Evolutionary conservation across 2,888 invertebrate species (phyloP).

Genomic region (Pseudanteris insignis): DNA sequence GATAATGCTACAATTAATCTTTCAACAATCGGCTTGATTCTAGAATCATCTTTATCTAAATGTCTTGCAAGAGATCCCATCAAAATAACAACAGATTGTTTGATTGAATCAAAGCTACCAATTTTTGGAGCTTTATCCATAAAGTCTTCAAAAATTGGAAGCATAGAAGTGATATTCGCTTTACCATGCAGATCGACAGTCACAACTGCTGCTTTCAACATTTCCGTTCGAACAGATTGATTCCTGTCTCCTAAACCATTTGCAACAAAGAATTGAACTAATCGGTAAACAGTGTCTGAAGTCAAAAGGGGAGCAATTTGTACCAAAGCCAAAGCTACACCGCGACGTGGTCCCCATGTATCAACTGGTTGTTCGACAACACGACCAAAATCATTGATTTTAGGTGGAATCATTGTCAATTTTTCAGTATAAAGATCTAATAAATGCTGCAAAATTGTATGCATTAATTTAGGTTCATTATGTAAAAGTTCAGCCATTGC

Average conservation of each 20-base stretch:
- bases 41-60: conserved; percentile 87
- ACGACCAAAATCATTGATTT: conserved; percentile 91
- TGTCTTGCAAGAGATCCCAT: conserved; percentile 98
- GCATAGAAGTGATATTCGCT: conserved; percentile 73
- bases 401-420: conserved; percentile 82
- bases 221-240: conserved; percentile 83
- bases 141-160: conserved; percentile 93
- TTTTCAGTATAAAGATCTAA: conserved; percentile 80
- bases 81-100: conserved; percentile 95
- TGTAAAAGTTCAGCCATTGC: conserved; percentile 78
- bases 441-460: conserved; percentile 72
- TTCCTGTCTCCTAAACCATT: conserved; percentile 87
- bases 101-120: conserved; percentile 88
- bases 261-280: conserved; percentile 86
- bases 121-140: conserved; percentile 92
- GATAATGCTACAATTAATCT: conserved; percentile 89
- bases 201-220: conserved; percentile 93
- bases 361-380: conserved; percentile 86
- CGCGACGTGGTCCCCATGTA: conserved; percentile 89
- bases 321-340: conserved; percentile 84
- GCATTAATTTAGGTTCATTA: conserved; percentile 69
- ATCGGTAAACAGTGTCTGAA: conserved; percentile 74
- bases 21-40: conserved; percentile 93
- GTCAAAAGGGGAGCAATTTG: conserved; percentile 81
- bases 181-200: conserved; percentile 94